Base-by-base conservation (phyloP, 1,140 invertebrate genomes). In the Scaptodrosophila lebanonensis region DNA sequence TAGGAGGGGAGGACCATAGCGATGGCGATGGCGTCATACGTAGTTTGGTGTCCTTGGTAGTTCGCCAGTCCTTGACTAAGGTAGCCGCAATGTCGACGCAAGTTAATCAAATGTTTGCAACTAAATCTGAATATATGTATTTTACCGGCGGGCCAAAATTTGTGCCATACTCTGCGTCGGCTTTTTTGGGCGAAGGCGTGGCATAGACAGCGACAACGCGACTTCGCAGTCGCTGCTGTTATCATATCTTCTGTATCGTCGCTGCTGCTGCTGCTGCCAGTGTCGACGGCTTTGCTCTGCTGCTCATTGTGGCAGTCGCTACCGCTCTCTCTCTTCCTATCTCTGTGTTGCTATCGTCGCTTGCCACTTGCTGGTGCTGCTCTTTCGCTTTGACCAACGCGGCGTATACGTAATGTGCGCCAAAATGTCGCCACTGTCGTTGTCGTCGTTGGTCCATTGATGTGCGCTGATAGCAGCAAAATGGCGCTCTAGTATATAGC, bases 381-480 rank as follows among this genome's bases (percentile, higher is more conserved):
- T 69, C 66, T 64, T 66, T 69, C 69, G 48, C 60, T 73, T 66
- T 66, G 65, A 56, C 69, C 66, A 57, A 35, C 67, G 22, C 42
- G 38, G 61, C 61, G 61, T 62, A 63, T 63, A 47, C 33, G 72
- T 76, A 76, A 79, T 82, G 73, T 77, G 73, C 73, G 71, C 75
- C 75, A 75, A 82, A 75, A 66, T 79, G 76, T 82, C 75, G 75
- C 75, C 73, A 65, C 75, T 65, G 69, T 75, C 66, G n/a, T n/a
- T n/a, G n/a, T n/a, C n/a, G n/a, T n/a, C n/a, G 71, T 65, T 79
- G 75, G 75, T 79, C 75, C 75, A 79, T 82, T 79, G 73, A 79
- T 79, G 69, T 77, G 73, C 73, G 73, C 75, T 82, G 75, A 79
- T 77, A 77, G 72, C 62, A 63, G n/a, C n/a, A n/a, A n/a, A 25